A percentile compares a stretch with the other conserved stretches of the same genome.
These are phyloP conservation scores for Fulmarus glacialis DNA, from an alignment of 2,113 vertebrate genomes.

Conservation along the genomic window DNA sequence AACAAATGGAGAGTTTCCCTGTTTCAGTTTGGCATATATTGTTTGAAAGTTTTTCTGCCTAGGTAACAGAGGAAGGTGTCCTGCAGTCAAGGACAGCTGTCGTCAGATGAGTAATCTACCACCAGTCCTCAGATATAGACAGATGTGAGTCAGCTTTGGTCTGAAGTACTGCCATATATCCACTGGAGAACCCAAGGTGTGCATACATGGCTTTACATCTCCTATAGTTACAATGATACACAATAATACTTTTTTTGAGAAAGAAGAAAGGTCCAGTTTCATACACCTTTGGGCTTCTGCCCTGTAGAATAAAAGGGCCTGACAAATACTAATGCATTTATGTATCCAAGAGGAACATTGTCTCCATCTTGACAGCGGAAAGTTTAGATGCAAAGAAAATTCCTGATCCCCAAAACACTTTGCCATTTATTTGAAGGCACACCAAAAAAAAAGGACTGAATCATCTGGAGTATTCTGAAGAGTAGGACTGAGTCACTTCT, in stretches of 20 bases:
- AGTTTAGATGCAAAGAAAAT: background rate
- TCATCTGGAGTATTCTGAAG: background rate
- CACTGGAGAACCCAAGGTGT: background rate
- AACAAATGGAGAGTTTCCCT: background rate
- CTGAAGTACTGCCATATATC: background rate
- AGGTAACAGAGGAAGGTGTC: background rate
- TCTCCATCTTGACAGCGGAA: background rate
- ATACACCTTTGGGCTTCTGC: background rate
- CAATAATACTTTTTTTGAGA: background rate
- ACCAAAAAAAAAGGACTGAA: background rate
- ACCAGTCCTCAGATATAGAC: background rate
- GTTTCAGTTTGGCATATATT: background rate
- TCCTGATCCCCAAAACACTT: background rate
- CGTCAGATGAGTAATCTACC: background rate
- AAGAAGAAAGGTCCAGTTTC: background rate
- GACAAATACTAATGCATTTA: background rate
- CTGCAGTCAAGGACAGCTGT: background rate
- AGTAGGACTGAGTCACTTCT: background rate
- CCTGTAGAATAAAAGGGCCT: background rate
- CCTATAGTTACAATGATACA: rapidly evolving
- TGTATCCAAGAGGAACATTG: background rate
- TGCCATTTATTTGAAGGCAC: background rate
- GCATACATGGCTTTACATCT: background rate
- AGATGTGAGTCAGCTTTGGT: background rate
- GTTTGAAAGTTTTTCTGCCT: background rate